Conservation (phyloP, 2,113 vertebrate genomes). For the Gobius niger region DNA sequence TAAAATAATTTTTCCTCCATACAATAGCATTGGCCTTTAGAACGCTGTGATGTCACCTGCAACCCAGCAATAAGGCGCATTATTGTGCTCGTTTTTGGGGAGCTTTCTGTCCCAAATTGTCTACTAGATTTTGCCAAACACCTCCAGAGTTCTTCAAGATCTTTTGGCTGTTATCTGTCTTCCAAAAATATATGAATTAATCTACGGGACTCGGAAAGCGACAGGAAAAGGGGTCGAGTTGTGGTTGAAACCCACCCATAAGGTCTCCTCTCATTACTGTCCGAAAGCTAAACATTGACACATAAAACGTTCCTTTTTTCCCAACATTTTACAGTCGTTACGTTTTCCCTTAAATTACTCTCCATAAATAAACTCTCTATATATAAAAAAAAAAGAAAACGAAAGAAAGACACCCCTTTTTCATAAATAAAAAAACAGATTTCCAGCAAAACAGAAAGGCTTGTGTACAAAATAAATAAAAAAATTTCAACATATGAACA, state of each 20-base stretch:
- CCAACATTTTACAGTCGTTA: conserved; percentile 17
- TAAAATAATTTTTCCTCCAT: no score
- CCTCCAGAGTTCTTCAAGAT: background rate
- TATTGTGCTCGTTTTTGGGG: background rate
- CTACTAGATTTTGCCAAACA: background rate
- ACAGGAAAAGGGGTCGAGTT: no score
- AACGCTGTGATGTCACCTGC: no score
- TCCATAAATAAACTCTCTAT: conserved; percentile 74
- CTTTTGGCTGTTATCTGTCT: no score
- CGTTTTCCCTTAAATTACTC: conserved; percentile 58
- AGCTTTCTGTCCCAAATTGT: background rate
- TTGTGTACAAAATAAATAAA: conserved; percentile 80
- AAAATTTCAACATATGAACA: conserved; percentile 65
- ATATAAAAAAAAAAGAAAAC: conserved; percentile 22
- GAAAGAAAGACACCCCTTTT: conserved; percentile 31
- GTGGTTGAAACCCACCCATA: background rate
- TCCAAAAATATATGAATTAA: no score
- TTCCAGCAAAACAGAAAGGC: conserved; percentile 69
- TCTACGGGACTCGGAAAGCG: no score
- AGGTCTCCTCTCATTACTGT: conserved; percentile 13
- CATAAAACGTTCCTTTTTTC: conserved; percentile 13
- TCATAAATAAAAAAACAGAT: conserved; percentile 72
- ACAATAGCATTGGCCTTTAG: no score
- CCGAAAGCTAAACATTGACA: conserved; percentile 16
- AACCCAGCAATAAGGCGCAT: background rate